Percentiles rank a stretch among this genome's conserved stretches.
These are phyloP conservation scores for Hemichromis elongatus DNA, from an alignment of 2,113 vertebrate species.

Conservation along the genomic window DNA sequence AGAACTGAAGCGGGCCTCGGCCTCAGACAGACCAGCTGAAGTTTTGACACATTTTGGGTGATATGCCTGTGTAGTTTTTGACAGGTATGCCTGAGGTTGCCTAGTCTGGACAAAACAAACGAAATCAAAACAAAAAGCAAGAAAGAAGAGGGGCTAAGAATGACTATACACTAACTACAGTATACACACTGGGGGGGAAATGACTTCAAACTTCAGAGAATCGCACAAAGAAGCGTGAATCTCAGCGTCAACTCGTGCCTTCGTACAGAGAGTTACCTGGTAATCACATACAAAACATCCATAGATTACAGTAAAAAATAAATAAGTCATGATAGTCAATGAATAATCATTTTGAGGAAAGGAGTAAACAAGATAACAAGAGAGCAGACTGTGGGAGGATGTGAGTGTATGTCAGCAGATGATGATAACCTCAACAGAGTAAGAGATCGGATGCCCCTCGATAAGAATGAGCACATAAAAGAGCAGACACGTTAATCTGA, in stretches of 20 bases:
- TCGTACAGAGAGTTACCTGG: constrained; percentile 62
- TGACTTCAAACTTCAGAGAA: not conserved
- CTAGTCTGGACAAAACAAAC: not conserved
- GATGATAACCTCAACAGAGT: not conserved
- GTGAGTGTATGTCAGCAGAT: not conserved
- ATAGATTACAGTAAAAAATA: constrained; percentile 76
- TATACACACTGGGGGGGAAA: not conserved
- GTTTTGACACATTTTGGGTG: not conserved
- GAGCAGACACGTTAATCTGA: constrained; percentile 12
- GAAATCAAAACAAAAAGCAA: too few species aligned
- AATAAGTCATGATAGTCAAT: constrained; percentile 26
- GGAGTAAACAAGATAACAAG: not conserved
- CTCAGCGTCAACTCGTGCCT: constrained; percentile 40
- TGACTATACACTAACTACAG: constrained; percentile 1
- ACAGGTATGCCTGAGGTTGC: not conserved
- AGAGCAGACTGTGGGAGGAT: constrained; percentile 2
- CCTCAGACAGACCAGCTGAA: not conserved
- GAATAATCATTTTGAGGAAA: constrained; percentile 27
- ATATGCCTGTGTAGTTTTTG: not conserved
- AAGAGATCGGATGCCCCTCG: not conserved
- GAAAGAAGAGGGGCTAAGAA: not conserved
- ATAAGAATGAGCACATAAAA: constrained; percentile 1
- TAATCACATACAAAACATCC: constrained; percentile 81
- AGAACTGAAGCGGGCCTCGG: not conserved
- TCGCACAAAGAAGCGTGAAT: constrained; percentile 14